Evolutionary conservation across 2,888 invertebrate species (phyloP), one percentile per base, ranked within the genome.

Genomic region (Hydrotaea diabolus): DNA sequence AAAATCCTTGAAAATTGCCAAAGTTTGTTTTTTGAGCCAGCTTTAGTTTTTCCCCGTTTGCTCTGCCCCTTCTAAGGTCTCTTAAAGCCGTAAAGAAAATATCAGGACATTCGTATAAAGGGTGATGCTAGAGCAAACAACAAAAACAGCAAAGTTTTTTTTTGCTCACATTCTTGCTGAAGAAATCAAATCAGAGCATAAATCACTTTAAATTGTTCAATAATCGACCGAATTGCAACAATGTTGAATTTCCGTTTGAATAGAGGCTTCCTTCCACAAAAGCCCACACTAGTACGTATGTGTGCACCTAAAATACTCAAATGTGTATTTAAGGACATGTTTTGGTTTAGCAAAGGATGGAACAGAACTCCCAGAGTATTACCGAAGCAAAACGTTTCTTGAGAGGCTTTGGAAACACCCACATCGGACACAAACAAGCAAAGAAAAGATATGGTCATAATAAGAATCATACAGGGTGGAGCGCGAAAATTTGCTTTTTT

Each of bases 1-100:
- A 59, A 57, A 71, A 71, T 57, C 36, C 59, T 59, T 75, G 49
- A 26, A 62, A 69, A 49, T 74, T 74, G 64, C 13, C 15, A 21
- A 69, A 74, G 26, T 46, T 73, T 26, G 15, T 43, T 36, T 5
- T n/a, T 49, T 31, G 31, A 31, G 49, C 49, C n/a, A 49, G 15
- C 49, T 15, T 49, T 49, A n/a, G 11, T 8, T 39, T 39, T 39
- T 39, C 9, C n/a, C n/a, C n/a, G n/a, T n/a, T n/a, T n/a, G n/a
- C n/a, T n/a, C n/a, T n/a, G n/a, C n/a, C n/a, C n/a, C n/a, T n/a
- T n/a, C n/a, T n/a, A n/a, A n/a, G n/a, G n/a, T n/a, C n/a, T n/a
- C n/a, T n/a, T n/a, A n/a, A n/a, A n/a, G n/a, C n/a, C n/a, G n/a
- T n/a, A n/a, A n/a, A n/a, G n/a, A n/a, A n/a, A n/a, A n/a, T n/a